Evolutionary conservation across 2,797 vertebrate species (phyloP), one percentile per base, ranked within the genome.

Genomic region (Adrianichthys oophorus): DNA sequence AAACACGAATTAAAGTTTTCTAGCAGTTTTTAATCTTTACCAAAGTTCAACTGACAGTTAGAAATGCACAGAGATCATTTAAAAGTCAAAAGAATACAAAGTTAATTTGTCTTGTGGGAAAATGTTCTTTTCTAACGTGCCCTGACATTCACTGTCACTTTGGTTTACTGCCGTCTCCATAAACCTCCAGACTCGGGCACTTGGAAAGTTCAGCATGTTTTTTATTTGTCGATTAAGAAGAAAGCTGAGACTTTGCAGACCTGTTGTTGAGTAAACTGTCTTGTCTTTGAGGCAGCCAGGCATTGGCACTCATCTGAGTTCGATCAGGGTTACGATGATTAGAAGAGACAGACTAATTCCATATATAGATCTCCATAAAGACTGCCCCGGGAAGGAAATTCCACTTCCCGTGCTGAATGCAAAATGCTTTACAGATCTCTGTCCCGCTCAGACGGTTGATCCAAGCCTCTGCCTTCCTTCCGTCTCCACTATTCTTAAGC

Each of bases 391-490:
- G 74, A 87, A 88, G 87, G 82, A 89, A 86, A 82, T 68, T 58
- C 2, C 21, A 69, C 85, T 90, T 92, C 90, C 87, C 83, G 81
- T 58, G 75, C 65, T 63, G 70, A 81, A 72, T 67, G 65, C 71
- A 64, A 73, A 85, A 72, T 62, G 46, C 59, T 70, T 72, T 67
- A 62, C 73, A 59, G 55, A 73, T 81, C 72, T 77, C 75, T 78
- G 78, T 87, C 81, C 82, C 70, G 64, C 74, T 53, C 72, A 62
- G 59, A 70, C 68, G n/a, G 48, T 58, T 66, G 65, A 62, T 23
- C 45, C 69, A 45, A 65, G 46, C 57, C 57, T 72, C 62, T 48
- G 56, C 75, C 78, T 85, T 84, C 84, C 82, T 88, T 78, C 85
- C 85, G 56, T 18, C 32, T 50, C 41, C 48, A 37, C 53, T 4